phyloP scores from a whole-genome alignment of 2,888 invertebrate species.

The Limnephilus auricula region DNA sequence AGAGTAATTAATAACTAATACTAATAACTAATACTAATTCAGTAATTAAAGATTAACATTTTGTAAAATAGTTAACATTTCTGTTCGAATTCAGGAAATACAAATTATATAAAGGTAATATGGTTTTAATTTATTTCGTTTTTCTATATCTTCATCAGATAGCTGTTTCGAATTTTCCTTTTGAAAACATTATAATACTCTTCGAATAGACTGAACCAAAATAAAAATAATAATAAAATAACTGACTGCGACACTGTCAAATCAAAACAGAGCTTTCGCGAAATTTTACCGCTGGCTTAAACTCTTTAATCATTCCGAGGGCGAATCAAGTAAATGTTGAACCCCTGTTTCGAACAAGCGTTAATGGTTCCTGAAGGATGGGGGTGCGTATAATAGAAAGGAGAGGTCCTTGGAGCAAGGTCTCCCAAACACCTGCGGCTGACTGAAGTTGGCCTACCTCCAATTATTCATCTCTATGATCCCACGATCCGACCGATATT shows the following conservation, averaged over 20 bases:
- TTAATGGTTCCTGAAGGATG: neutral
- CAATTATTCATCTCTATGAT: conserved; percentile 29
- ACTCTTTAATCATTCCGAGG: neutral
- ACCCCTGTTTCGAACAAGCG: conserved; percentile 15
- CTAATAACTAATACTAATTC: too few species aligned
- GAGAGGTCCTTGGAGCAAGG: conserved; percentile 28
- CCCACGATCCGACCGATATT: neutral
- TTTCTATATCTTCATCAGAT: too few species aligned
- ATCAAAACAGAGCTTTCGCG: neutral
- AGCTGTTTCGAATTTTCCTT: too few species aligned
- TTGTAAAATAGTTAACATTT: too few species aligned
- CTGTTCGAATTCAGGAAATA: too few species aligned
- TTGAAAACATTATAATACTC: neutral
- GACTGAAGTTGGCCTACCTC: conserved; percentile 4
- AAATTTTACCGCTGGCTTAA: neutral
- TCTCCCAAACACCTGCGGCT: conserved; percentile 10
- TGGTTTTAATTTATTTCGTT: too few species aligned
- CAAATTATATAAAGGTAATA: too few species aligned
- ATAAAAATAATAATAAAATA: neutral
- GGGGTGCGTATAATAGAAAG: neutral
- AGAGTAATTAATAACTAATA: too few species aligned
- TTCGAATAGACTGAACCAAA: neutral
- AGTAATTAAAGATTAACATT: too few species aligned
- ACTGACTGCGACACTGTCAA: neutral
- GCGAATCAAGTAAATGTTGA: neutral